Base-by-base conservation (phyloP, 1,140 invertebrate genomes). In the Ceratina calcarata region DNA sequence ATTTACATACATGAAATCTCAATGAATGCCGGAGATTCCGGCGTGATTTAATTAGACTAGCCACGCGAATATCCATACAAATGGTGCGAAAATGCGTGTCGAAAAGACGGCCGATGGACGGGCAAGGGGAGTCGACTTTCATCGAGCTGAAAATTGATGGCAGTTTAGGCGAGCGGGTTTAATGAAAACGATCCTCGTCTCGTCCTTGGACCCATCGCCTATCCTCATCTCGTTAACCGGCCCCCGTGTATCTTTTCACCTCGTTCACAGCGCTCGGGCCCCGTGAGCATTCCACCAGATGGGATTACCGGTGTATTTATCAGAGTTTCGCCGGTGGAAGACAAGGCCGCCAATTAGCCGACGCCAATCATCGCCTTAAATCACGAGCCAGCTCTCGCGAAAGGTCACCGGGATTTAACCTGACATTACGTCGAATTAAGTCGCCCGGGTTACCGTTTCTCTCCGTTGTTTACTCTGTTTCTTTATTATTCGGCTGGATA, bases 1-100 rank as follows among this genome's bases (percentile, higher is more conserved):
- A 90, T 90, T 89, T 87, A 84, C 88, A n/a, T n/a, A n/a, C n/a
- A 90, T 90, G 85, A 85, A 89, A 87, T 81, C 72, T 80, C 81
- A 82, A 88, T 87, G 87, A 90, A 88, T 83, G 82, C 69, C 82
- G 78, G 77, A 77, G 81, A 88, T 88, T 86, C 85, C 70, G 66
- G 60, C 65, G 64, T 87, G 89, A 90, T 90, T 90, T 89, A 90
- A 90, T 90, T 90, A 89, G 80, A 55, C 37, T 53, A 49, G 64
- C 72, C 51, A 67, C 69, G 51, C 81, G 80, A 86, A 88, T 84
- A 88, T 88, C 75, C 89, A 87, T 87, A 87, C 76, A 81, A 82
- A 89, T 86, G 87, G 82, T 73, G 86, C 84, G 86, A 89, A 89
- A 89, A 89, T 84, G 85, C 83, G 68, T 85, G 78, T 85, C 75